These are phyloP conservation scores for Mesorhabditis spiculigera DNA, from an alignment of 2,888 invertebrate species.

Conservation along the genomic window DNA sequence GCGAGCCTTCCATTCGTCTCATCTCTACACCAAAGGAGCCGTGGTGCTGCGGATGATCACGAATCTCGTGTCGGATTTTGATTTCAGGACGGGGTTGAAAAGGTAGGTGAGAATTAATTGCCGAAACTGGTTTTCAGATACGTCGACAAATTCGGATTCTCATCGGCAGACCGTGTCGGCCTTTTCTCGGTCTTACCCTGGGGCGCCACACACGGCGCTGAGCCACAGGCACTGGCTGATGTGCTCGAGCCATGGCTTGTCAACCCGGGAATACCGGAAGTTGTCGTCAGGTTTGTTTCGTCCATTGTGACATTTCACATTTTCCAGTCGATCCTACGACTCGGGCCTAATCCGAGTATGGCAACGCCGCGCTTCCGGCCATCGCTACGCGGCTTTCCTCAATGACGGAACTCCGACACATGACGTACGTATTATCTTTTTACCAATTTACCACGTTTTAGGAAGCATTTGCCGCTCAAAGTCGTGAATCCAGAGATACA, in stretches of 20 bases:
- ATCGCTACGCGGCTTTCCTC: not conserved
- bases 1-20: conserved; percentile 67
- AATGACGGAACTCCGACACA: not conserved
- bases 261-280: conserved; percentile 53
- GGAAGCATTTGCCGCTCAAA: not conserved
- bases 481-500: not conserved
- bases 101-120: conserved; percentile 17
- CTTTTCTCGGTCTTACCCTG: conserved; percentile 48
- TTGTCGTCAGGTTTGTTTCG: conserved; percentile 32
- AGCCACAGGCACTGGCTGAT: conserved; percentile 36
- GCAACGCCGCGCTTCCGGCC: not conserved
- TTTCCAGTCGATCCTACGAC: conserved; percentile 6
- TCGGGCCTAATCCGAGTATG: not conserved
- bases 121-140: conserved; percentile 24
- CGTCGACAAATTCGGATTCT: conserved; percentile 42
- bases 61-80: conserved; percentile 46
- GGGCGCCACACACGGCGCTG: conserved; percentile 52
- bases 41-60: conserved; percentile 52
- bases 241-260: conserved; percentile 53
- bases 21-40: conserved; percentile 55
- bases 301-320: not conserved
- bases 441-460: not conserved
- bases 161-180: conserved; percentile 42
- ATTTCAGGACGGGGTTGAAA: conserved; percentile 45
- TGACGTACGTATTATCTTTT: not conserved